Conservation (phyloP, 2,797 vertebrate species). For the Sternarchorhynchus goeldii region DNA sequence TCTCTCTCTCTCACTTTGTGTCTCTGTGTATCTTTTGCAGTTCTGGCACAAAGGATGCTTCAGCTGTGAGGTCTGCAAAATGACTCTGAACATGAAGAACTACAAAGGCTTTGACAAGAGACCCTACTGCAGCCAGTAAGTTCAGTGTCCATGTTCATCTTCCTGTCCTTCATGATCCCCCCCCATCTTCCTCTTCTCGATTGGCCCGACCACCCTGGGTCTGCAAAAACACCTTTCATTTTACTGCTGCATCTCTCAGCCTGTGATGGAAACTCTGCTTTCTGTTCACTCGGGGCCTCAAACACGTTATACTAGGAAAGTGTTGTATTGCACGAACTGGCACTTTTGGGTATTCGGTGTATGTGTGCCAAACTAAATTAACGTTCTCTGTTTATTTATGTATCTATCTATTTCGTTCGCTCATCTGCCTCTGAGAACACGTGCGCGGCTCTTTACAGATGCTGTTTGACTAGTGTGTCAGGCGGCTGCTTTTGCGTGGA, state of each 20-base stretch:
- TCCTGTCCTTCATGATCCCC: background rate
- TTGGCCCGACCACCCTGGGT: too few species aligned
- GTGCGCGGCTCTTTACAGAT: background rate
- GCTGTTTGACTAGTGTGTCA: background rate
- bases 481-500: slow-evolving; percentile 29
- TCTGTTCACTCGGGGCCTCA: slow-evolving; percentile 20
- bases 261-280: slow-evolving; percentile 9
- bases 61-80: slow-evolving; percentile 97
- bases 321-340: background rate
- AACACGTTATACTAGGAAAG: too few species aligned
- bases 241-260: slow-evolving; percentile 13
- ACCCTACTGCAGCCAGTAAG: slow-evolving; percentile 97
- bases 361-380: slow-evolving; percentile 2
- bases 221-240: background rate
- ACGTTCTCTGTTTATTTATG: too few species aligned
- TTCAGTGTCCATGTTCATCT: background rate
- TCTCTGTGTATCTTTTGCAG: slow-evolving; percentile 63
- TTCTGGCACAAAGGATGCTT: slow-evolving; percentile 98
- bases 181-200: slow-evolving; percentile 3
- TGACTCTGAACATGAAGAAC: slow-evolving; percentile 98
- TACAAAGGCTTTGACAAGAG: slow-evolving; percentile 99
- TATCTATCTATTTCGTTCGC: too few species aligned
- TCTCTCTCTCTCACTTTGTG: background rate
- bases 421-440: background rate
- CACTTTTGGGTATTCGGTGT: background rate